A percentile compares a stretch with the other conserved stretches of the same genome.
Conservation (phyloP, 2,888 invertebrate genomes). For the Amphipyra tragopoginis region DNA sequence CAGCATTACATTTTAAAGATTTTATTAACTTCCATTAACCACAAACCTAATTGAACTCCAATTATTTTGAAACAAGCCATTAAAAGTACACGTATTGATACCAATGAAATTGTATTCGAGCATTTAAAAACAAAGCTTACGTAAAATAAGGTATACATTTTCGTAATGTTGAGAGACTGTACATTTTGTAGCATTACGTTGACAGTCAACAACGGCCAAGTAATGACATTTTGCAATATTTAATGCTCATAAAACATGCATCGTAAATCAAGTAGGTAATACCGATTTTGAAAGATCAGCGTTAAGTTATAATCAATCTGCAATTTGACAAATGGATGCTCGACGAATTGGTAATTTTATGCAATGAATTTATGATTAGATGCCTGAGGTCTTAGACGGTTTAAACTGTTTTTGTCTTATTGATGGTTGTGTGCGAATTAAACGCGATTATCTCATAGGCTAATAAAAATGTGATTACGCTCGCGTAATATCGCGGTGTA, state of each 20-base stretch:
- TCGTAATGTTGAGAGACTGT: slow-evolving; percentile 51
- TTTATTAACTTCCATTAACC: slow-evolving; percentile 11
- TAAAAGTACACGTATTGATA: slow-evolving; percentile 34
- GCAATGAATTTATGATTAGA: slow-evolving; percentile 39
- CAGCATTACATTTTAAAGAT: slow-evolving; percentile 5
- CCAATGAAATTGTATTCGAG: slow-evolving; percentile 30
- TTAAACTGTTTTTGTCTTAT: slow-evolving; percentile 27
- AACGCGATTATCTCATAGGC: slow-evolving; percentile 16
- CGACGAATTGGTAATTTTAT: slow-evolving; percentile 44
- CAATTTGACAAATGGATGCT: slow-evolving; percentile 50
- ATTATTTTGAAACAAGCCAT: slow-evolving; percentile 33
- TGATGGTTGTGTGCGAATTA: slow-evolving; percentile 17
- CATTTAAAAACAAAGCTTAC: slow-evolving; percentile 53
- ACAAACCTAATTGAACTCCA: slow-evolving; percentile 24
- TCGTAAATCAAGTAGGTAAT: slow-evolving; percentile 50
- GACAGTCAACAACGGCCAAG: slow-evolving; percentile 44
- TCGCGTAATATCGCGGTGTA: slow-evolving; percentile 53
- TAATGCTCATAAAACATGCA: slow-evolving; percentile 44
- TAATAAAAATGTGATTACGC: slow-evolving; percentile 57
- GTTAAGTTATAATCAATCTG: slow-evolving; percentile 42
- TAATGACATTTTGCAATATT: slow-evolving; percentile 55
- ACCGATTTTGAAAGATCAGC: slow-evolving; percentile 55
- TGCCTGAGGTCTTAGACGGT: slow-evolving; percentile 3
- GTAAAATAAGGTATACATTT: slow-evolving; percentile 53
- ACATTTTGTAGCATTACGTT: slow-evolving; percentile 39